Evolutionary conservation across 2,888 invertebrate species (phyloP).

Genomic region (Drepanosiphum platanoidis): DNA sequence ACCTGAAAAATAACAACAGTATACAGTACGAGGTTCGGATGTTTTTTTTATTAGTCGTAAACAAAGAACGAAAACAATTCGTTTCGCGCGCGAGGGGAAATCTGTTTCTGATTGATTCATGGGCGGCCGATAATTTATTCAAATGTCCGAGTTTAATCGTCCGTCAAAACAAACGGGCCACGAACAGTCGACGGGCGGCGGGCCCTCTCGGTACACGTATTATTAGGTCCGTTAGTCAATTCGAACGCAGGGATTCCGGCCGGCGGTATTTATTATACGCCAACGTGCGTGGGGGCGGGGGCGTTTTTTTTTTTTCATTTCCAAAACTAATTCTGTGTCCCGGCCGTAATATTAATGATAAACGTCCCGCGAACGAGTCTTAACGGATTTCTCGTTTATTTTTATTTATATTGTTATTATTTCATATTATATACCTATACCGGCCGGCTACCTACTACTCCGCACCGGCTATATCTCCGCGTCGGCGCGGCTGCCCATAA

Average conservation of each 20-base stretch:
- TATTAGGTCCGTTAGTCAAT: slow-evolving; percentile 47
- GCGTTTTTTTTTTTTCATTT: slow-evolving; percentile 25
- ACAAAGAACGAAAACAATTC: background rate
- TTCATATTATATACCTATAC: background rate
- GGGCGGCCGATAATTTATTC: slow-evolving; percentile 40
- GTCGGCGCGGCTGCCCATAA: slow-evolving; percentile 24
- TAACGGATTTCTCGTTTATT: slow-evolving; percentile 48
- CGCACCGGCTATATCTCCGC: background rate
- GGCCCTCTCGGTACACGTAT: background rate
- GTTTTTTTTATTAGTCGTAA: background rate
- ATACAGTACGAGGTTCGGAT: background rate
- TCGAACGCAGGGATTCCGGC: slow-evolving; percentile 21
- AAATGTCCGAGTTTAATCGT: slow-evolving; percentile 56
- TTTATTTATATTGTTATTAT: slow-evolving; percentile 35
- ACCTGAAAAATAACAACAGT: too few relatives aligned
- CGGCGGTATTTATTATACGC: slow-evolving; percentile 35
- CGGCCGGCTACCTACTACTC: background rate
- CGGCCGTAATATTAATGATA: slow-evolving; percentile 48
- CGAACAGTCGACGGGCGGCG: background rate
- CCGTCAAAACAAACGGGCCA: slow-evolving; percentile 51
- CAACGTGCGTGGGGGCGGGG: background rate
- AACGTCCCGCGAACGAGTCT: slow-evolving; percentile 46
- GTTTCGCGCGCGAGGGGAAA: background rate
- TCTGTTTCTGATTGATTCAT: slow-evolving; percentile 48
- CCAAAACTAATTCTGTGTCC: slow-evolving; percentile 34